phyloP scores from a whole-genome alignment of 2,888 invertebrate species.

The Drosophila atripex region DNA sequence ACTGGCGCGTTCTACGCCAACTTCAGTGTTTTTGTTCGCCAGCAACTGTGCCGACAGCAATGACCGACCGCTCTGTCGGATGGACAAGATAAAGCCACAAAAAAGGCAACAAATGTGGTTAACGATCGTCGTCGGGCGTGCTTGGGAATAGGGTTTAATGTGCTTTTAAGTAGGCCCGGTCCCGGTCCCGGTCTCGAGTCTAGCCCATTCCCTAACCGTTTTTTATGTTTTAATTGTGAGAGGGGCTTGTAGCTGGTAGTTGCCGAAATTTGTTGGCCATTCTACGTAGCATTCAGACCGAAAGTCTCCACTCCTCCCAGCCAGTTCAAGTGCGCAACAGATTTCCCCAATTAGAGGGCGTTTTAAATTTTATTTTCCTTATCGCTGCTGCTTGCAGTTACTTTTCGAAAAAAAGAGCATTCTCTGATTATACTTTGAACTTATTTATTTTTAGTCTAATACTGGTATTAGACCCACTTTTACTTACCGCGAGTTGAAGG shows the following conservation, averaged over 20 bases:
- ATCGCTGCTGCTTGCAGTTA: slow-evolving; percentile 1
- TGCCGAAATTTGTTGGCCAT: slow-evolving; percentile 12
- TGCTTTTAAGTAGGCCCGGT: slow-evolving; percentile 57
- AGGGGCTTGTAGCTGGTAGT: slow-evolving; percentile 7
- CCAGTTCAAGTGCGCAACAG: slow-evolving; percentile 54
- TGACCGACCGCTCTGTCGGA: slow-evolving; percentile 49
- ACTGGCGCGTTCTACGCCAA: too few species aligned
- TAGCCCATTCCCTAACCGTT: slow-evolving; percentile 13
- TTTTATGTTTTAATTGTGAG: slow-evolving; percentile 36
- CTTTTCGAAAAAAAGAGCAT: too few species aligned
- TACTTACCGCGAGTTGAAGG: slow-evolving; percentile 93
- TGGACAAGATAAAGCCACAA: slow-evolving; percentile 54
- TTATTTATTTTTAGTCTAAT: neutral
- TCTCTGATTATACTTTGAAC: neutral
- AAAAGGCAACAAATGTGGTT: slow-evolving; percentile 16
- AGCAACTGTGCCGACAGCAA: slow-evolving; percentile 65
- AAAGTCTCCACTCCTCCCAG: slow-evolving; percentile 1
- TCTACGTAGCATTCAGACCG: too few species aligned
- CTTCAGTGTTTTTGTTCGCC: slow-evolving; percentile 29
- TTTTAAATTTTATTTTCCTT: slow-evolving; percentile 14
- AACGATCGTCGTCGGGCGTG: slow-evolving; percentile 24
- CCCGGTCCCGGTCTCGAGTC: slow-evolving; percentile 20
- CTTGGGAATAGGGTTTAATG: slow-evolving; percentile 52
- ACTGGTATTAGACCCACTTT: neutral
- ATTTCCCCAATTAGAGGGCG: slow-evolving; percentile 52